A percentile compares a stretch with the other conserved stretches of the same genome.
phyloP scores from a whole-genome alignment of 92 coral and sea anemone genomes.

The Epizoanthus illoricatus region DNA sequence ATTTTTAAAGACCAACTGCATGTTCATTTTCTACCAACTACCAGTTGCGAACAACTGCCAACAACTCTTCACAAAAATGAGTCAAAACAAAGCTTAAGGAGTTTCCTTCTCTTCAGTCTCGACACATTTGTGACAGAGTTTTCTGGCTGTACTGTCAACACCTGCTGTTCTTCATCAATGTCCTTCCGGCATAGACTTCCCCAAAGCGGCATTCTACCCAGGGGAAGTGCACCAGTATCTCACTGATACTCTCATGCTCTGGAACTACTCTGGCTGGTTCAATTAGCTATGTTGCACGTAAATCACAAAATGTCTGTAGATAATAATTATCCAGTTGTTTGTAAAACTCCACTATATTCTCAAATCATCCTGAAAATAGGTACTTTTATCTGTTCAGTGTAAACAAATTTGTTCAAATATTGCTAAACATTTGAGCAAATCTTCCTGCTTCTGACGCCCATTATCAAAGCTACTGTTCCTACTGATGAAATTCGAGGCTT shows the following conservation, averaged over 20 bases:
- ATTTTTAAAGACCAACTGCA: too few species aligned
- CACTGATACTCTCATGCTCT: not conserved
- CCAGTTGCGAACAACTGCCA: too few species aligned
- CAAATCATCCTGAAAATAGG: conserved; percentile 4
- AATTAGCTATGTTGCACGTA: not conserved
- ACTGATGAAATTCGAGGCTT: not conserved
- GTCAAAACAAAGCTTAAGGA: conserved; percentile 41
- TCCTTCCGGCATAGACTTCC: conserved; percentile 23
- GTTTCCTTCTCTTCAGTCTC: conserved; percentile 10
- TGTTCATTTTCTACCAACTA: too few species aligned
- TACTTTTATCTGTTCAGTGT: not conserved
- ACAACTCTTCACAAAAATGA: too few species aligned
- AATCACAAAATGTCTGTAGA: not conserved
- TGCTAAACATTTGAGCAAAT: not conserved
- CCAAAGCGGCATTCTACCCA: conserved; percentile 22
- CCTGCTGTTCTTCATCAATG: conserved; percentile 27
- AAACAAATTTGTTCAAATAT: conserved; percentile 11
- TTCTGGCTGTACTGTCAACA: conserved; percentile 23
- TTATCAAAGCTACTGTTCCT: not conserved
- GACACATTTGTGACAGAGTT: conserved; percentile 25
- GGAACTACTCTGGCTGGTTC: not conserved
- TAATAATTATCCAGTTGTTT: not conserved
- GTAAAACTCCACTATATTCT: not conserved
- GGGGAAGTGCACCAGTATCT: not conserved
- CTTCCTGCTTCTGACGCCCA: not conserved